phyloP scores from a whole-genome alignment of 2,888 invertebrate species.

The Agonopterix heracliana region DNA sequence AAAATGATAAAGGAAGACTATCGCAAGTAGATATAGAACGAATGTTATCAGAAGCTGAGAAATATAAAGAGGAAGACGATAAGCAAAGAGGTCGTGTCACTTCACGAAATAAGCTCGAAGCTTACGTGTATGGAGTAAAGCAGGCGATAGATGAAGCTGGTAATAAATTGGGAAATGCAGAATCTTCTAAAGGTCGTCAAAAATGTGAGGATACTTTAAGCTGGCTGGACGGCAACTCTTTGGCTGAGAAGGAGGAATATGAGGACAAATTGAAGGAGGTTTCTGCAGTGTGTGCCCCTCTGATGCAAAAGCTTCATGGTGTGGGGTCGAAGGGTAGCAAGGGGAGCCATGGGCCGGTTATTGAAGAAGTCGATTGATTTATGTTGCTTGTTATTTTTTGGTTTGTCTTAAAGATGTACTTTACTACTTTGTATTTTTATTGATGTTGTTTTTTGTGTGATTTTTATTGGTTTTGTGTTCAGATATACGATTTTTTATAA shows the following conservation, averaged over 20 bases:
- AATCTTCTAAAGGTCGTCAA: slow-evolving; percentile 67
- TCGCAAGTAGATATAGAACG: slow-evolving; percentile 89
- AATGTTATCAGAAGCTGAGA: slow-evolving; percentile 86
- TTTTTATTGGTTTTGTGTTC: too few species aligned
- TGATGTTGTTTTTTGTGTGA: background rate
- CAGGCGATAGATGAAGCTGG: slow-evolving; percentile 79
- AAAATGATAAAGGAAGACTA: slow-evolving; percentile 87
- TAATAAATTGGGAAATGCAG: slow-evolving; percentile 74
- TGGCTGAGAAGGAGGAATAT: slow-evolving; percentile 81
- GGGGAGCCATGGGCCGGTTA: slow-evolving; percentile 57
- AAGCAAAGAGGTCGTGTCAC: slow-evolving; percentile 78
- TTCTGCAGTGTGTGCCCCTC: slow-evolving; percentile 45
- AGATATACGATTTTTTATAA: too few species aligned
- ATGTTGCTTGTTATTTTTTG: background rate
- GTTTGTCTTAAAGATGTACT: background rate
- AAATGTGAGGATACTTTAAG: slow-evolving; percentile 76
- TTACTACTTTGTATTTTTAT: background rate
- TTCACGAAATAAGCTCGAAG: slow-evolving; percentile 82
- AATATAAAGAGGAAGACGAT: slow-evolving; percentile 82
- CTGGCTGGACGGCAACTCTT: slow-evolving; percentile 81
- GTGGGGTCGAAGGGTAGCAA: slow-evolving; percentile 23
- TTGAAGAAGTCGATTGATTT: slow-evolving; percentile 75
- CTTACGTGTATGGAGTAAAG: slow-evolving; percentile 81
- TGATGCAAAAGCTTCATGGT: slow-evolving; percentile 75
- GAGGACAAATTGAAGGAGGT: slow-evolving; percentile 70